Percentiles rank a stretch among this genome's conserved stretches.
Conservation (phyloP, 2,113 vertebrate species). For the Xiphophorus maculatus region DNA sequence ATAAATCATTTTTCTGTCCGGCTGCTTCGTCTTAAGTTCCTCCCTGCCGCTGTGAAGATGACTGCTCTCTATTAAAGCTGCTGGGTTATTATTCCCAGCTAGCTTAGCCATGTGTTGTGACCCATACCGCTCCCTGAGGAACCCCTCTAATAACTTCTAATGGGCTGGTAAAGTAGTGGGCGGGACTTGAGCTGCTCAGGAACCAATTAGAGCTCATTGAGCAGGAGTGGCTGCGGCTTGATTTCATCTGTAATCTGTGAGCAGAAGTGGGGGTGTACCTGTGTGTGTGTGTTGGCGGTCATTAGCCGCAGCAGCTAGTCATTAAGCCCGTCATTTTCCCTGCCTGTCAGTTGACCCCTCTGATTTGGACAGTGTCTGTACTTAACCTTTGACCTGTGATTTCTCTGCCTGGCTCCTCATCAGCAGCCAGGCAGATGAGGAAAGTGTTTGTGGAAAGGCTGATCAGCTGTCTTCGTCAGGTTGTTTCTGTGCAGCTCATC, state of each 20-base stretch:
- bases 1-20: constrained; percentile 9
- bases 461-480: not conserved
- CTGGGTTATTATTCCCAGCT: constrained; percentile 61
- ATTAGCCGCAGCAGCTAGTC: constrained; percentile 76
- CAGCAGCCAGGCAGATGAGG: not conserved
- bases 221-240: constrained; percentile 51
- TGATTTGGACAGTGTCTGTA: constrained; percentile 68
- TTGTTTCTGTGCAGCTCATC: not conserved
- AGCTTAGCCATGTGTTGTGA: constrained; percentile 58
- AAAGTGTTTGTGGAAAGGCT: constrained; percentile 14
- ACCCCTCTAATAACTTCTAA: constrained; percentile 71
- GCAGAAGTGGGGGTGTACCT: constrained; percentile 43
- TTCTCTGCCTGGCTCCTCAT: constrained; percentile 21
- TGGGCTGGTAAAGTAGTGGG: constrained; percentile 77
- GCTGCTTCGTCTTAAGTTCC: constrained; percentile 8
- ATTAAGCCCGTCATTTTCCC: constrained; percentile 75
- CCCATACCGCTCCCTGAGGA: constrained; percentile 62
- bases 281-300: constrained; percentile 49
- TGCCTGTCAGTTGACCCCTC: constrained; percentile 64
- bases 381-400: constrained; percentile 72
- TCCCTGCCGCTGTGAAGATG: constrained; percentile 13
- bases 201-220: constrained; percentile 82
- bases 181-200: constrained; percentile 38
- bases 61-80: constrained; percentile 50
- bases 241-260: constrained; percentile 42